Percentiles rank a stretch among this genome's conserved stretches.
These are phyloP conservation scores for Scartelaos histophorus DNA, from an alignment of 2,113 vertebrate genomes.

Conservation along the genomic window DNA sequence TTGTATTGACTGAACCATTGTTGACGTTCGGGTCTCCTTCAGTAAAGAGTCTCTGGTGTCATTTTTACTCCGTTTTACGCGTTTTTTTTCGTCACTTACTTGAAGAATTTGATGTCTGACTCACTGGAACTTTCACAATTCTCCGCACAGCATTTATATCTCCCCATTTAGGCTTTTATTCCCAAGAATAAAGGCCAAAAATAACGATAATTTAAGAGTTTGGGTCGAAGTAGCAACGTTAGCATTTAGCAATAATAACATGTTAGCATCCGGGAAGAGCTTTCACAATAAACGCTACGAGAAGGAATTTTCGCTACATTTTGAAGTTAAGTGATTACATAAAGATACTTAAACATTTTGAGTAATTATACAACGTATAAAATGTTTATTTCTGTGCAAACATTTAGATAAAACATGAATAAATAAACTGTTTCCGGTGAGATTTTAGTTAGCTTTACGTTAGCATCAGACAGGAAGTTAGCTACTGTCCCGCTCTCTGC, in stretches of 20 bases:
- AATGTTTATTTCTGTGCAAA: not conserved
- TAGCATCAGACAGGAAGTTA: not conserved
- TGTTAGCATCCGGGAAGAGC: not conserved
- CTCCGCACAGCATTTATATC: slow-evolving; percentile 60
- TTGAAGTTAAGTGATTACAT: not conserved
- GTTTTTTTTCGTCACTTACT: slow-evolving; percentile 48
- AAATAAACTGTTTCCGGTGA: not conserved
- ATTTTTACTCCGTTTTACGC: not conserved
- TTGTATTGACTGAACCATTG: not conserved
- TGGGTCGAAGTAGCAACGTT: not conserved
- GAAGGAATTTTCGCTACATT: not conserved
- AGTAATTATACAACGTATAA: not conserved
- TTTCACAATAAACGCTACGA: slow-evolving; percentile 42
- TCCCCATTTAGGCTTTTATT: slow-evolving; percentile 50
- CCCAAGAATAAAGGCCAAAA: rapidly evolving
- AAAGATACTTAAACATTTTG: not conserved
- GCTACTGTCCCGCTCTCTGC: not conserved
- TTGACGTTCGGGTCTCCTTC: not conserved
- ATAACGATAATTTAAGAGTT: rapidly evolving
- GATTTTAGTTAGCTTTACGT: slow-evolving; percentile 1
- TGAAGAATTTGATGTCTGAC: slow-evolving; percentile 64
- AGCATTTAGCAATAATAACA: too few relatives aligned
- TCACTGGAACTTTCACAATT: slow-evolving; percentile 51
- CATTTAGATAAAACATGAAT: not conserved
- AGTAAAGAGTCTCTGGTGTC: slow-evolving; percentile 1